Base-by-base conservation (phyloP, 2,113 vertebrate species). In the Lophius piscatorius region DNA sequence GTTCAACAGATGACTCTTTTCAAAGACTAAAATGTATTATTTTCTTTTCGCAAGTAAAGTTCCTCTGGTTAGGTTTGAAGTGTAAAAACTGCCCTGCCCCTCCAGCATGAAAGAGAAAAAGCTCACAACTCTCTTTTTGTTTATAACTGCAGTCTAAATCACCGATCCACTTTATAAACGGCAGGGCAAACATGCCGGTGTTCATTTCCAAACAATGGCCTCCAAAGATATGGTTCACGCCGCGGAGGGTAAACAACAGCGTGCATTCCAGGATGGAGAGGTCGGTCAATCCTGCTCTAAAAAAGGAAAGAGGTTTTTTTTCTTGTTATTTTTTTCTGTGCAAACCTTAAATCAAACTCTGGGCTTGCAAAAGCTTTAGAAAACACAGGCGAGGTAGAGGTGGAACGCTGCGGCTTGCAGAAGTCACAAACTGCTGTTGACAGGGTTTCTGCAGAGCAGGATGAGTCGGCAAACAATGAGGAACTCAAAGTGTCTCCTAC, bases 331-430 rank as follows among this genome's bases (percentile, higher is more conserved):
- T 56, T 45, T 70, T 65, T 17, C 35, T 41, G 23, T 9, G 49
- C 31, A 46, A 67, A 70, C 54, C 55, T 68, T 64, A 65, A 76
- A 78, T 80, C 74, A 77, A 79, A 78, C 33, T 54, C 52, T n/a
- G 70, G 61, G 75, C 61, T 5, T 26, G 62, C 48, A 57, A 35
- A 65, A 51, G 39, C 50, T 40, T 29, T 60, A 79, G 54, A 74
- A 65, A 73, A 74, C 18, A 63, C 68, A 9, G 26, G 26, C 5
- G 26, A 35, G 34, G 33, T 0, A 3, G 42, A 47, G 9, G 42
- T 74, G 59, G 52, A 63, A 46, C 56, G 74, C 71, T 62, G 69
- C 10, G 52, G 72, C 59, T 52, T 63, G 80, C 74, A 82, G 12
- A 84, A 82, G 70, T 63, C 60, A 45, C 51, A 66, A 36, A 39